These are phyloP conservation scores for Theonella swinhoei DNA, from an alignment of 37 sponge, comb jelly and placozoan species.

Conservation along the genomic window DNA sequence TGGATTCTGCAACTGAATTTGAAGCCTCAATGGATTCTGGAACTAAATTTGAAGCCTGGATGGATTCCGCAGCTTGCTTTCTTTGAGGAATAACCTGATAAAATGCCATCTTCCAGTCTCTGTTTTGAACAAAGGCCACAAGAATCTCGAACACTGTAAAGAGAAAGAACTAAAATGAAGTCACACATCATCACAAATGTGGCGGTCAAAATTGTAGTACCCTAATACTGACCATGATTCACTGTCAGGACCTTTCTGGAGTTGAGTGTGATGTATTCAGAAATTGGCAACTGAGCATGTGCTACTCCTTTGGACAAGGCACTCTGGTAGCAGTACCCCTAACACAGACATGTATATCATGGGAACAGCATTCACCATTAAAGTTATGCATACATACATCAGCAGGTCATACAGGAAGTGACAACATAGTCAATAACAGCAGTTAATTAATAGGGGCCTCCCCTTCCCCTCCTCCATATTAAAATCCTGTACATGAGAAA, in stretches of 20 bases:
- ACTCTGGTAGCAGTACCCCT: conserved; percentile 76
- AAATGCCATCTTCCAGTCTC: conserved; percentile 75
- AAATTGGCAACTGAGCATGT: conserved; percentile 84
- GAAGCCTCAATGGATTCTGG: too few species aligned
- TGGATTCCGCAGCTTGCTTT: background rate
- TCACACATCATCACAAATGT: background rate
- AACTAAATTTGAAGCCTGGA: too few species aligned
- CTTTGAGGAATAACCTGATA: conserved; percentile 61
- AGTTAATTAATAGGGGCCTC: too few species aligned
- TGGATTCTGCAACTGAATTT: too few species aligned
- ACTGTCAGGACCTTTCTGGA: conserved; percentile 78
- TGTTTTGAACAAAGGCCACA: conserved; percentile 38
- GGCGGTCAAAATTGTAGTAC: background rate
- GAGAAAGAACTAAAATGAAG: background rate
- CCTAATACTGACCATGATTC: conserved; percentile 72
- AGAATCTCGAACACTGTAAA: conserved; percentile 84
- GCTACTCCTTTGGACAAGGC: conserved; percentile 65
- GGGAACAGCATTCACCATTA: background rate
- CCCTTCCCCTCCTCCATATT: too few species aligned
- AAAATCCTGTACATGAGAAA: too few species aligned
- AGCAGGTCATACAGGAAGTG: background rate
- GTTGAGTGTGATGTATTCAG: conserved; percentile 58
- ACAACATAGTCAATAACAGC: background rate
- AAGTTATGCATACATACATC: background rate
- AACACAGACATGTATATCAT: background rate